These are phyloP conservation scores for Cettia cetti DNA, from an alignment of 2,113 vertebrate species.

Conservation along the genomic window DNA sequence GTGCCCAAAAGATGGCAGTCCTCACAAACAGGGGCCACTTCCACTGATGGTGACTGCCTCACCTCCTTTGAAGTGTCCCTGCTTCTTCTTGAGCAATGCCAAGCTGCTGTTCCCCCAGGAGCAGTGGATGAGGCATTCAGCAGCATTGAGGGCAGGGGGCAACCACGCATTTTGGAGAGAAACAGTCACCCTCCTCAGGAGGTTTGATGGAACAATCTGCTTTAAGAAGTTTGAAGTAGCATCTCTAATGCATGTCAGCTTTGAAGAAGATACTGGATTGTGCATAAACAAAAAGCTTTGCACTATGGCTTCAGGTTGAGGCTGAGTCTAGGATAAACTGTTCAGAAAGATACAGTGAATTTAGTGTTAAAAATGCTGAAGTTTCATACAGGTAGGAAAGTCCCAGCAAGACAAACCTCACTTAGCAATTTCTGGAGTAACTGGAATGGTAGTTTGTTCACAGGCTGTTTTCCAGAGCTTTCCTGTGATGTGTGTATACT, in stretches of 20 bases:
- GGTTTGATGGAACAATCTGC: background rate
- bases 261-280: background rate
- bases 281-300: background rate
- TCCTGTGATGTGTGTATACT: rapidly evolving
- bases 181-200: background rate
- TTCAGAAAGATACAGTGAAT: background rate
- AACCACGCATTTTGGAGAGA: background rate
- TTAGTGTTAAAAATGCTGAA: background rate
- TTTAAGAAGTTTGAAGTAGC: background rate
- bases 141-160: background rate
- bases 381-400: background rate
- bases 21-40: background rate
- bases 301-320: background rate
- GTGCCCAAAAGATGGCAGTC: background rate
- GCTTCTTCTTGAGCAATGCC: background rate
- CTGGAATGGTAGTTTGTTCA: background rate
- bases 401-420: background rate
- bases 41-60: background rate
- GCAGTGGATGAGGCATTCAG: background rate
- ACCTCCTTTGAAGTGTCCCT: background rate
- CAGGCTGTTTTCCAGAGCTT: background rate
- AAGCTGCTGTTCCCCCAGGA: background rate
- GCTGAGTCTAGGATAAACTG: background rate
- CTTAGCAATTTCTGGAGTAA: background rate
- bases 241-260: background rate